phyloP scores from a whole-genome alignment of 2,113 vertebrate genomes.

The Garra rufa region DNA sequence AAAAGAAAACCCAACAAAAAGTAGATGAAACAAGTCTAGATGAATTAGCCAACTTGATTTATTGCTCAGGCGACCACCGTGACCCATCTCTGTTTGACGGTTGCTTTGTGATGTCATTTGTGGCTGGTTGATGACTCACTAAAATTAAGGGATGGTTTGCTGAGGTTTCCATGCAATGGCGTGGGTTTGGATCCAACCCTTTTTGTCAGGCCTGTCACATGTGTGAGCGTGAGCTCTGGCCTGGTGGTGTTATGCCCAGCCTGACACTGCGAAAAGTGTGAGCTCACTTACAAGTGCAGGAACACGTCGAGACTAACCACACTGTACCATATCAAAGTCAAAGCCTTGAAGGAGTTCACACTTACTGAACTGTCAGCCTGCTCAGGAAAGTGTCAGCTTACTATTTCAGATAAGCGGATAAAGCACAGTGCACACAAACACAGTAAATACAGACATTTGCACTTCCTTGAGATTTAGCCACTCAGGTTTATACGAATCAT shows the following conservation, averaged over 20 bases:
- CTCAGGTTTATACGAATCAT: background rate
- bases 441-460: background rate
- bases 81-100: background rate
- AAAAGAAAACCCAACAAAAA: background rate
- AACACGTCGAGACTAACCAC: constrained; percentile 8
- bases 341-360: constrained; percentile 16
- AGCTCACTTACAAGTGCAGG: constrained; percentile 27
- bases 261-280: constrained; percentile 44
- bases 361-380: constrained; percentile 18
- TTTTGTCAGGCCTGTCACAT: background rate
- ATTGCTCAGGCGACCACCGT: background rate
- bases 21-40: background rate
- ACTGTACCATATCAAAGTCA: constrained; percentile 8
- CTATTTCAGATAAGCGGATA: constrained; percentile 8
- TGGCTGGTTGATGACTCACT: background rate
- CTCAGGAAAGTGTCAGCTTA: background rate
- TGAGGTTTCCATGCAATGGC: constrained; percentile 13
- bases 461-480: background rate
- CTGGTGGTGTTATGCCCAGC: constrained; percentile 26
- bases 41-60: background rate
- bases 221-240: background rate
- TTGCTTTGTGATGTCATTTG: constrained; percentile 14
- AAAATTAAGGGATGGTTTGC: constrained; percentile 29
- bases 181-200: constrained; percentile 20
- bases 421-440: background rate